Evolutionary conservation across 2,888 invertebrate species (phyloP).

Genomic region (Cosmia trapezina): DNA sequence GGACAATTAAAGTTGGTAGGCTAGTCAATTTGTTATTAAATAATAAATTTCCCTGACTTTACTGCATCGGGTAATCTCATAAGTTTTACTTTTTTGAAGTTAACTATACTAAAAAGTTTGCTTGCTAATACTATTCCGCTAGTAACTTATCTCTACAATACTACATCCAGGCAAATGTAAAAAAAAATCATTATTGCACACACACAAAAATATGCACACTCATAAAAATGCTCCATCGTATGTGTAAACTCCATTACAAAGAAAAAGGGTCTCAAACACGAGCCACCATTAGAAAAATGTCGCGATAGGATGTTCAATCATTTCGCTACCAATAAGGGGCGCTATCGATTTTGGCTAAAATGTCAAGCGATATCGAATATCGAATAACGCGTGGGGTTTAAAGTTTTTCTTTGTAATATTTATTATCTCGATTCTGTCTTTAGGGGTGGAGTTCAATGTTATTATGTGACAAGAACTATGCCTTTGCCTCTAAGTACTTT

Average conservation of each 20-base stretch:
- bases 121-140: no score
- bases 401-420: slow-evolving; percentile 58
- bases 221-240: slow-evolving; percentile 52
- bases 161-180: no score
- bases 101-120: not conserved
- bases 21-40: not conserved
- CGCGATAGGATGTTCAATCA: slow-evolving; percentile 91
- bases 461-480: slow-evolving; percentile 3
- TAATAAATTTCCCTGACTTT: not conserved
- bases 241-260: slow-evolving; percentile 80
- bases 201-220: slow-evolving; percentile 46
- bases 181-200: slow-evolving; percentile 12
- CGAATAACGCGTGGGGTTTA: slow-evolving; percentile 74
- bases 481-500: not conserved
- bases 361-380: slow-evolving; percentile 87
- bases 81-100: not conserved
- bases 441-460: slow-evolving; percentile 4
- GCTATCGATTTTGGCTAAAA: slow-evolving; percentile 89
- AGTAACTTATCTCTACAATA: no score
- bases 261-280: slow-evolving; percentile 89
- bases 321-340: slow-evolving; percentile 90
- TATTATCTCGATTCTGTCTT: slow-evolving; percentile 44
- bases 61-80: not conserved
- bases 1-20: not conserved
- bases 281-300: slow-evolving; percentile 90